Percentiles rank a stretch among this genome's conserved stretches.
These are phyloP conservation scores for Asarcornis scutulata DNA, from an alignment of 2,113 vertebrate genomes.

Conservation along the genomic window DNA sequence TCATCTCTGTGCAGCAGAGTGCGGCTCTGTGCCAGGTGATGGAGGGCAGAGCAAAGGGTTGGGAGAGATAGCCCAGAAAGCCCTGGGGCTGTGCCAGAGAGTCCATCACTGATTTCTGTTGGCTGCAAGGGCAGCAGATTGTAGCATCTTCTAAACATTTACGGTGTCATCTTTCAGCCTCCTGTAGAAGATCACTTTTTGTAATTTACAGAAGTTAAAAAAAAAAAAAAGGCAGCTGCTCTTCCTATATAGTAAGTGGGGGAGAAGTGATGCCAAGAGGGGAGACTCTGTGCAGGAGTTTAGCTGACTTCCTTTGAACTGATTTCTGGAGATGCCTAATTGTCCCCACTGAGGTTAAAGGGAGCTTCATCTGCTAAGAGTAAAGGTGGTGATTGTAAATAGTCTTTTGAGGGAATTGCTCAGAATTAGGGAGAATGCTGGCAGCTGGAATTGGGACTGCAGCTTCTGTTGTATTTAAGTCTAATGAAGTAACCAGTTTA, in stretches of 20 bases:
- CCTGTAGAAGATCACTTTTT: background rate
- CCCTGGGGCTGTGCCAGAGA: background rate
- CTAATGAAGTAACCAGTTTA: background rate
- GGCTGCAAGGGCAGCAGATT: background rate
- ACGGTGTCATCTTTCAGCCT: background rate
- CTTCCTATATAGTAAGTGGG: background rate
- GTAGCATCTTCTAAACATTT: conserved; percentile 34
- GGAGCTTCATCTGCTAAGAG: background rate
- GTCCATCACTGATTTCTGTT: background rate
- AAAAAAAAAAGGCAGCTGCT: background rate
- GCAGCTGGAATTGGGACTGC: background rate
- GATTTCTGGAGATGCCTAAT: background rate
- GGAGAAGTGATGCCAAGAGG: background rate
- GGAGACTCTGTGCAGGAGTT: background rate
- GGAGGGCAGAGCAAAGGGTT: background rate
- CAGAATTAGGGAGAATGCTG: background rate
- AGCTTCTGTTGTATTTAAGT: background rate
- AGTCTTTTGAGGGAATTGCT: background rate
- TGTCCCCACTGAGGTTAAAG: background rate
- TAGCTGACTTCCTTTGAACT: background rate
- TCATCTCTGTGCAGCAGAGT: background rate
- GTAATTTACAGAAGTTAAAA: background rate
- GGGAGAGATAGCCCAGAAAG: background rate
- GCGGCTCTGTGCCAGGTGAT: background rate
- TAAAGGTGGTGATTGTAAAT: background rate